Percentiles rank a stretch among this genome's conserved stretches.
These are phyloP conservation scores for Hirudo medicinalis DNA, from an alignment of 1,140 invertebrate genomes.

Conservation along the genomic window DNA sequence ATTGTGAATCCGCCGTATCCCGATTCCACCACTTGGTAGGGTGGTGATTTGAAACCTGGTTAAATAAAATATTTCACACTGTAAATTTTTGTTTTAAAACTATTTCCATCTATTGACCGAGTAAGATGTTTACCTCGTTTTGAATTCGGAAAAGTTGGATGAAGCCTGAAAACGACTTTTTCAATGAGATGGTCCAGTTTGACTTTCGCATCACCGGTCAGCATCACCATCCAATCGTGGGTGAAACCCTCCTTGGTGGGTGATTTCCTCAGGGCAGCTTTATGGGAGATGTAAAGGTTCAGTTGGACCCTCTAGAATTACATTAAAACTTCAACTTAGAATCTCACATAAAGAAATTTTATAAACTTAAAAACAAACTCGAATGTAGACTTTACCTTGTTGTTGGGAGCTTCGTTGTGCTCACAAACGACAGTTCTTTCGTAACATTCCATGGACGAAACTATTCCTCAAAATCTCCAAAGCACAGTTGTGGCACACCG, in stretches of 20 bases:
- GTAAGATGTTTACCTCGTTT: conserved; percentile 46
- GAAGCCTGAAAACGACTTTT: conserved; percentile 82
- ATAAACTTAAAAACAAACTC: too few species aligned
- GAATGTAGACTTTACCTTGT: too few species aligned
- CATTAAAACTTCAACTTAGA: too few species aligned
- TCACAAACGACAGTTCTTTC: too few species aligned
- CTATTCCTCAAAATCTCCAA: too few species aligned
- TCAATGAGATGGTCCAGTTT: conserved; percentile 79
- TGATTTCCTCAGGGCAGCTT: conserved; percentile 61
- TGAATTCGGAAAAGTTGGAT: conserved; percentile 79
- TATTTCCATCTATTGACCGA: background rate
- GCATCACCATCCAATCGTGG: conserved; percentile 85
- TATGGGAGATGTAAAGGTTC: conserved; percentile 78
- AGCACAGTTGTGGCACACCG: too few species aligned
- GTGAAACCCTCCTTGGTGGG: conserved; percentile 78
- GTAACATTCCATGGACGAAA: too few species aligned
- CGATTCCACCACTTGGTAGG: conserved; percentile 76
- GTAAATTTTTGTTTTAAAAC: background rate
- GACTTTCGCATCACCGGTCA: conserved; percentile 55
- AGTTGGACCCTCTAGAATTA: conserved; percentile 50
- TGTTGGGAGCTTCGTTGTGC: too few species aligned
- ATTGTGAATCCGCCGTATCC: conserved; percentile 86
- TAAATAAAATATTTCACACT: conserved; percentile 12
- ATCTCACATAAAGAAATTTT: too few species aligned
- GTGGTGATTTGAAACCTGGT: conserved; percentile 59